Conservation (phyloP, 2,888 invertebrate genomes). For the Torymus auratus region DNA sequence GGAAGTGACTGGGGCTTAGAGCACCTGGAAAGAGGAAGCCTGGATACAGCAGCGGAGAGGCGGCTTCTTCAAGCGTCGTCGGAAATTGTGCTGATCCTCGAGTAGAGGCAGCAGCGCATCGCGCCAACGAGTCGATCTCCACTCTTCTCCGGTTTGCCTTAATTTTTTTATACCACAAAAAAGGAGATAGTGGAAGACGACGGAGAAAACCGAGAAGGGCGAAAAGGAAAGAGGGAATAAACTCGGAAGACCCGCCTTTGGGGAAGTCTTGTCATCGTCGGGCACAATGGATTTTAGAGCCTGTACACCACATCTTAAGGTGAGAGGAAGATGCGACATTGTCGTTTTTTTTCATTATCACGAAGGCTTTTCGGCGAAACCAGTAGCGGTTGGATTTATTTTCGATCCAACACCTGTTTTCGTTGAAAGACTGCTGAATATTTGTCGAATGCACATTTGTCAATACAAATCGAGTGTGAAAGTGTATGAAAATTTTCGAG, state of each 20-base stretch:
- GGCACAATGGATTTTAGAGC: conserved; percentile 57
- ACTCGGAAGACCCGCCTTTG: conserved; percentile 34
- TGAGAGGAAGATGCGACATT: conserved; percentile 18
- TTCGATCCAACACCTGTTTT: no score
- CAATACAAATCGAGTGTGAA: no score
- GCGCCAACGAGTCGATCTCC: conserved; percentile 12
- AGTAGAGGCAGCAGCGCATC: neutral
- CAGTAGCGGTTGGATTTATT: no score
- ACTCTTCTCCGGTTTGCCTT: conserved; percentile 51
- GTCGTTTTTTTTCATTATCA: no score
- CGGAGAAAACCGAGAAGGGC: neutral
- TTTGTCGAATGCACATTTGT: no score
- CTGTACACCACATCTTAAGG: conserved; percentile 42
- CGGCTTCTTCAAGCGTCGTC: conserved; percentile 26
- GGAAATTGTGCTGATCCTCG: conserved; percentile 44
- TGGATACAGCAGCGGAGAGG: conserved; percentile 25
- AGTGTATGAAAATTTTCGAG: no score
- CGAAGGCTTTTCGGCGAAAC: no score
- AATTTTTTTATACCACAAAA: conserved; percentile 46
- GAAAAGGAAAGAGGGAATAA: conserved; percentile 4
- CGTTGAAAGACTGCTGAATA: no score
- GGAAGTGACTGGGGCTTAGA: conserved; percentile 32
- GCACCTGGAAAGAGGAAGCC: conserved; percentile 23
- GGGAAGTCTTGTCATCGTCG: conserved; percentile 39
- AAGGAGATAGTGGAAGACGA: neutral